Percentiles rank a stretch among this genome's conserved stretches.
Evolutionary conservation across 2,888 invertebrate species (phyloP).

Genomic region (Germaria angustata): DNA sequence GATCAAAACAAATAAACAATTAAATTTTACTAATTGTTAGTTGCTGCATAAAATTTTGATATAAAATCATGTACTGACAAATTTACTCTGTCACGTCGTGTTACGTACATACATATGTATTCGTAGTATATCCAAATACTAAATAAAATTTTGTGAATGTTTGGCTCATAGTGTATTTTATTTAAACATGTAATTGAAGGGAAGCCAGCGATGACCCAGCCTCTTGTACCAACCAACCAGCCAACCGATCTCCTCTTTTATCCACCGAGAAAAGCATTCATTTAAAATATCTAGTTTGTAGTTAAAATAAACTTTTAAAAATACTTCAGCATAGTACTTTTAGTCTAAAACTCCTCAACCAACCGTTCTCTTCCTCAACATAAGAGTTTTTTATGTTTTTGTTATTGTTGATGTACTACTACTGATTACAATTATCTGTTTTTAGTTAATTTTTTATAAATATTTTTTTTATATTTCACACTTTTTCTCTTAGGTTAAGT

Average conservation of each 20-base stretch:
- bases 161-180: constrained; percentile 15
- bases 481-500: constrained; percentile 70
- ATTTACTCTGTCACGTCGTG: too few relatives aligned
- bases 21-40: too few relatives aligned
- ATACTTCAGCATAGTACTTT: constrained; percentile 26
- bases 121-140: too few relatives aligned
- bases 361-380: constrained; percentile 36
- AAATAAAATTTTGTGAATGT: constrained; percentile 13
- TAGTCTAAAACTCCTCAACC: constrained; percentile 32
- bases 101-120: too few relatives aligned
- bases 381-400: constrained; percentile 54
- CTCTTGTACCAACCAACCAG: not conserved
- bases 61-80: too few relatives aligned
- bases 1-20: too few relatives aligned
- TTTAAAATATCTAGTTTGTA: constrained; percentile 32
- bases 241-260: constrained; percentile 11
- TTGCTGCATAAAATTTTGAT: too few relatives aligned
- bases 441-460: constrained; percentile 58
- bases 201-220: not conserved
- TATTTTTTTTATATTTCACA: constrained; percentile 66
- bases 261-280: constrained; percentile 48
- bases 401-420: constrained; percentile 57
- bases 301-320: too few relatives aligned
- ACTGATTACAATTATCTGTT: constrained; percentile 38
- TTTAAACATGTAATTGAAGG: not conserved